A percentile compares a stretch with the other conserved stretches of the same genome.
These are phyloP conservation scores for Pogonomyrmex californicus DNA, from an alignment of 1,140 invertebrate species.

Conservation along the genomic window DNA sequence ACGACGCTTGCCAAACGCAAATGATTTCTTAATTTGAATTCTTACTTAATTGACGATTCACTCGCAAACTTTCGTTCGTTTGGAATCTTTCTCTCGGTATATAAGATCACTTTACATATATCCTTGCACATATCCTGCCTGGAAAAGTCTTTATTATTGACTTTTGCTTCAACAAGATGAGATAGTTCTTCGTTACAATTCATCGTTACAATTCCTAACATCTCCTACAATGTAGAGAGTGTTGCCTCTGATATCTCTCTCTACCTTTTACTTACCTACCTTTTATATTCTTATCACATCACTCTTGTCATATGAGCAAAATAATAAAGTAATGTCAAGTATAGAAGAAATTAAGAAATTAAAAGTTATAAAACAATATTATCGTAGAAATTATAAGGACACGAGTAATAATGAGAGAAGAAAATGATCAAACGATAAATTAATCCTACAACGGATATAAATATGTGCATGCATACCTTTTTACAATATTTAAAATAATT, in stretches of 20 bases:
- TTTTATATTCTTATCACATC: neutral
- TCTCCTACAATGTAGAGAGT: neutral
- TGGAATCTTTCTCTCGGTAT: neutral
- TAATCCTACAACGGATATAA: neutral
- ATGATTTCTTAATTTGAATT: slow-evolving; percentile 48
- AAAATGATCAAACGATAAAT: no score
- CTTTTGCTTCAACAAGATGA: neutral
- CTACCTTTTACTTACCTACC: no score
- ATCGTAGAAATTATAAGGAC: no score
- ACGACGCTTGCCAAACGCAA: slow-evolving; percentile 51
- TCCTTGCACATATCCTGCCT: no score
- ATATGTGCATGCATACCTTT: neutral
- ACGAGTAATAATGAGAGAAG: no score
- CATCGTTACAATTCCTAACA: neutral
- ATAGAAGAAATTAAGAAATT: neutral
- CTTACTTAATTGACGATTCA: neutral
- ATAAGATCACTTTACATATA: no score
- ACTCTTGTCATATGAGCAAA: neutral
- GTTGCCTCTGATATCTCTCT: neutral
- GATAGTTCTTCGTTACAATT: neutral
- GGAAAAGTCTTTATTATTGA: neutral
- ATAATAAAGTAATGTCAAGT: neutral
- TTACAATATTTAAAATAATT: neutral
- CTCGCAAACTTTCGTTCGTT: neutral
- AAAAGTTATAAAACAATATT: no score